Base-by-base conservation (phyloP, 1,140 invertebrate species). In the Bactericera cockerelli region DNA sequence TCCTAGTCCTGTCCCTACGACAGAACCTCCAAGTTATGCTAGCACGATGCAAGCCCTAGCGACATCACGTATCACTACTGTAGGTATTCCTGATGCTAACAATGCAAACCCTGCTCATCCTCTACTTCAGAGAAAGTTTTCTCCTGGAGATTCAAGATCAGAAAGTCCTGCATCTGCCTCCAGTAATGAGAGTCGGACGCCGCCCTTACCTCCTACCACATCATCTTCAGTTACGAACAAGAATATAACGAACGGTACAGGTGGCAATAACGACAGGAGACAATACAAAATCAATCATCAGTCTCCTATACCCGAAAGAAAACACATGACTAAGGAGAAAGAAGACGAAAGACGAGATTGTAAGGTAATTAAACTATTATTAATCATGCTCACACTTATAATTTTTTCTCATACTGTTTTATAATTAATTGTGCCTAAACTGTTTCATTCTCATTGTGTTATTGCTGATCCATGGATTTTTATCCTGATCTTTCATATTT, bases 271-370 rank as follows among this genome's bases (percentile, higher is more conserved):
- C 75, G 60, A 60, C 16, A 53, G 59, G 11, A 61, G 56, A 39
- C 55, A 76, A 75, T 82, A 82, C 57, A 89, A 89, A 72, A 87
- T 89, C 56, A 85, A 90, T 63, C 90, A 93, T 68, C 87, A 90
- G 63, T 95, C 91, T 1, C 93, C 93, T 0, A 96, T 96, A 65
- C 93, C 93, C 0, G 91, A 96, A 66, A 77, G 93, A 3, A 93
- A 90, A 65, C 85, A 87, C 59, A 86, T 95, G 66, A 91, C 87
- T 64, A 88, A 90, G 71, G 91, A 95, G 69, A 92, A 93, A 66
- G 92, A 97, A 66, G 89, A 93, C 62, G 88, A 94, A 70, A 76
- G 89, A 31, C 77, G 88, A 53, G 91, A 95, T 68, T 88, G 86
- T 61, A 93, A 92, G 74, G 89, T 93, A 31, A 31, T 4, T n/a